These are phyloP conservation scores for Baccha elongata DNA, from an alignment of 2,888 invertebrate genomes.

Conservation along the genomic window DNA sequence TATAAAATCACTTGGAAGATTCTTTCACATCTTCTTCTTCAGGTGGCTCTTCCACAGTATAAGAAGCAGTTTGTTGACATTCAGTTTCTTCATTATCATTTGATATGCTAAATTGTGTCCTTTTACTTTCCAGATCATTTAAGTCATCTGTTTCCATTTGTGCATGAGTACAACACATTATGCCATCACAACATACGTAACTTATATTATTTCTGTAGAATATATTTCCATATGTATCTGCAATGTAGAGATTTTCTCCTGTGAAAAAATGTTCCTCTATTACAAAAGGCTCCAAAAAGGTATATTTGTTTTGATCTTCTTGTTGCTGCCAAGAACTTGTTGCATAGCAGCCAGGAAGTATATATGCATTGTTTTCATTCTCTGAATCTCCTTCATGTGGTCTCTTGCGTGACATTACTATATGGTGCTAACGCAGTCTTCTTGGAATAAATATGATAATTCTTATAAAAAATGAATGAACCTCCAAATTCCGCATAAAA, in stretches of 20 bases:
- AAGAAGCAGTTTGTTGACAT: constrained; percentile 69
- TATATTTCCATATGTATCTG: constrained; percentile 72
- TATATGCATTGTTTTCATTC: constrained; percentile 66
- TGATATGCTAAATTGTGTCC: constrained; percentile 27
- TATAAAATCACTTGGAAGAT: background rate
- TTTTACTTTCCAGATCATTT: constrained; percentile 35
- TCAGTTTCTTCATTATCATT: constrained; percentile 74
- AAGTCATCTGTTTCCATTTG: constrained; percentile 34
- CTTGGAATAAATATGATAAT: constrained; percentile 77
- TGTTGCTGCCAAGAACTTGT: constrained; percentile 62
- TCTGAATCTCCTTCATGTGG: constrained; percentile 26
- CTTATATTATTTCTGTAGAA: constrained; percentile 72
- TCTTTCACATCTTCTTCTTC: constrained; percentile 66
- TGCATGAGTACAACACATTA: constrained; percentile 6
- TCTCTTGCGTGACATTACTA: constrained; percentile 54
- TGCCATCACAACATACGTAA: constrained; percentile 30
- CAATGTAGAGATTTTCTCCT: constrained; percentile 59
- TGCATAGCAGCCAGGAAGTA: constrained; percentile 76
- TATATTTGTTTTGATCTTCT: background rate
- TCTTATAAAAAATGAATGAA: constrained; percentile 78
- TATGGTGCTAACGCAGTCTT: constrained; percentile 71
- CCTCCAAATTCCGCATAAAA: constrained; percentile 77
- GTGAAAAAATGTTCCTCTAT: constrained; percentile 1
- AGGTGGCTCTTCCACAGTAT: constrained; percentile 79
- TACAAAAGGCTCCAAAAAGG: background rate